Base-by-base conservation (phyloP, 37 sponge, comb jelly and placozoan species). In the Cliona cf. orientalis region DNA sequence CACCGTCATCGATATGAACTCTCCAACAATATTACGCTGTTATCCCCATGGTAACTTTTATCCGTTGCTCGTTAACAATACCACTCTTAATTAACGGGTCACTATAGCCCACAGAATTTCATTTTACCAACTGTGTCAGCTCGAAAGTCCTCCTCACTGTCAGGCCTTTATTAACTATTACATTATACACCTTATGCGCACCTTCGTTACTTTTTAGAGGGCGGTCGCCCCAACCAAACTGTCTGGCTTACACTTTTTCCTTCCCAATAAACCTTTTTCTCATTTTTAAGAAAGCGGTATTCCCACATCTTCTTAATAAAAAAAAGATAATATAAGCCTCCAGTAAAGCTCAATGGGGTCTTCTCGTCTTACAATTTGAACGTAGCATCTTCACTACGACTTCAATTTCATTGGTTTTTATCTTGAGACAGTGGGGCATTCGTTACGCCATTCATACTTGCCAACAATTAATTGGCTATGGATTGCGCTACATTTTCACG, bases 381-480 rank as follows among this genome's bases (percentile, higher is more conserved):
- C 77, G 88, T 91, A 87, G 95, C 85, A 91, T 94, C 89, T 94
- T 91, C 91, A 90, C 87, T 91, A 94, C 91, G 76, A 90, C 58
- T 94, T 87, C 91, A 91, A 94, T 94, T 94, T 94, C 91, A 93
- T 59, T 90, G 86, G 86, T 81, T 46, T 90, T 83, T 94, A 83
- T 91, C 91, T 94, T 84, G 95, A 94, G 95, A 94, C 95, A 94
- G 95, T 74, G 84, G 89, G 84, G 85, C 80, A 83, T 55, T 94
- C 88, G 92, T 94, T 82, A 87, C 61, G 84, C 94, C 94, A 79
- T 93, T 93, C 94, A 93, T 93, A 91, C 92, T 73, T 87, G 91
- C 88, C 95, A 91, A 87, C 89, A 94, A 94, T 94, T 94, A 94
- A 91, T 91, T 91, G 95, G 88, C 95, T 87, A 94, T 87, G 87